Percentiles rank a stretch among this genome's conserved stretches.
phyloP scores from a whole-genome alignment of 2,797 vertebrate species.

The Aphelocoma californica region DNA sequence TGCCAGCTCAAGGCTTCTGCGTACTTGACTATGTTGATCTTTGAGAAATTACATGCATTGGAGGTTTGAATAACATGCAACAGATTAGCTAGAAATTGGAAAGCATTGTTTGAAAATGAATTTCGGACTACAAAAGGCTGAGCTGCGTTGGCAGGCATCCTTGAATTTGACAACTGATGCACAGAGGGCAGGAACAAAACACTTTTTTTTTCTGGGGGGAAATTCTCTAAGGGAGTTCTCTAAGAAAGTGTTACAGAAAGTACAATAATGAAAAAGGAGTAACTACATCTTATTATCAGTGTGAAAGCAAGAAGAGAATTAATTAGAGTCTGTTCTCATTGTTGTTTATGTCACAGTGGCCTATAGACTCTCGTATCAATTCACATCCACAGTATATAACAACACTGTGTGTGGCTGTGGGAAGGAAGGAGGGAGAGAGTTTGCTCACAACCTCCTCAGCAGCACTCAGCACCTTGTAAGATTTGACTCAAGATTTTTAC shows the following conservation, averaged over 20 bases:
- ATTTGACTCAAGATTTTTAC: not conserved
- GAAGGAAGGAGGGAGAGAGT: not conserved
- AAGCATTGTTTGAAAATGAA: slow-evolving; percentile 29
- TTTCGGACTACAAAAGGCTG: slow-evolving; percentile 54
- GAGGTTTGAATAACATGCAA: slow-evolving; percentile 1
- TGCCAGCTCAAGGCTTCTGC: slow-evolving; percentile 45
- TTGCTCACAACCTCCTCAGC: not conserved
- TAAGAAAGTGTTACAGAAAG: not conserved
- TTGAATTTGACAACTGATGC: slow-evolving; percentile 29
- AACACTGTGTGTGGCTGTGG: fast-evolving
- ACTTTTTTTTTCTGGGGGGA: not conserved
- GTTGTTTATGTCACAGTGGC: not conserved
- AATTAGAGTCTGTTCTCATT: not conserved
- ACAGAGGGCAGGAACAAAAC: not conserved
- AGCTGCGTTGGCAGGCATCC: not conserved
- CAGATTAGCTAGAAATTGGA: slow-evolving; percentile 23
- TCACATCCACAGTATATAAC: fast-evolving
- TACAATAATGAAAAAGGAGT: not conserved
- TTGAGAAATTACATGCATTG: slow-evolving; percentile 16
- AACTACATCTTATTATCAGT: not conserved
- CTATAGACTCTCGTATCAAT: not conserved
- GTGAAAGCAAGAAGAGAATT: not conserved
- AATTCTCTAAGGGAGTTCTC: slow-evolving; percentile 9
- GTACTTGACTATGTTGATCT: not conserved
- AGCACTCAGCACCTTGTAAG: not conserved